A percentile compares a stretch with the other conserved stretches of the same genome.
These are phyloP conservation scores for Anthoscopus minutus DNA, from an alignment of 2,113 vertebrate species.

Conservation along the genomic window DNA sequence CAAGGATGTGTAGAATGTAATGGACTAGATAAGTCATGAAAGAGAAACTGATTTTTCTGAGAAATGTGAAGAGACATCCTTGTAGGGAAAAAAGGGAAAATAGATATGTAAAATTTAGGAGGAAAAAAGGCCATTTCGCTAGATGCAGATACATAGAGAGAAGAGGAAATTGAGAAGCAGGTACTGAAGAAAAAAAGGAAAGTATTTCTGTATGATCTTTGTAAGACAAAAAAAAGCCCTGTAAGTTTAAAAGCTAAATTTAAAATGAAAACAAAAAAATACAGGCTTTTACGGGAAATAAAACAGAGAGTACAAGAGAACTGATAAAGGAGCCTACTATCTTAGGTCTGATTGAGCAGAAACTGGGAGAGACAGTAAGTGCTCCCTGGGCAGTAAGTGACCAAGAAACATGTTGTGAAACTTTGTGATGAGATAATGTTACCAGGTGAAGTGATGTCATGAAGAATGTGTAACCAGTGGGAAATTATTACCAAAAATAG, in stretches of 20 bases:
- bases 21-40: not conserved
- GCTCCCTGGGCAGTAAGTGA: no score
- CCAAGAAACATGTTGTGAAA: no score
- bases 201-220: not conserved
- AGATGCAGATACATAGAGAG: not conserved
- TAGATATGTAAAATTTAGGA: not conserved
- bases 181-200: not conserved
- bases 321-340: no score
- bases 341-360: no score
- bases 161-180: not conserved
- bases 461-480: no score
- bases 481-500: no score
- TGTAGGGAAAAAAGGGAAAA: not conserved
- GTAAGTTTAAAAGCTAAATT: not conserved
- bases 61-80: not conserved
- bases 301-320: no score
- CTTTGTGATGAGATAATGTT: no score
- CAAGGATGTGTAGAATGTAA: not conserved
- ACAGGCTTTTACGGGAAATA: no score
- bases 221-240: not conserved
- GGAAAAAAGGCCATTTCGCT: not conserved
- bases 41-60: not conserved
- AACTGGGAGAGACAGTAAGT: no score
- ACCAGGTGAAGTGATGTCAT: no score
- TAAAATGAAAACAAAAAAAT: not conserved